phyloP scores from a whole-genome alignment of 2,888 invertebrate species.

The Odontocolon sp. region DNA sequence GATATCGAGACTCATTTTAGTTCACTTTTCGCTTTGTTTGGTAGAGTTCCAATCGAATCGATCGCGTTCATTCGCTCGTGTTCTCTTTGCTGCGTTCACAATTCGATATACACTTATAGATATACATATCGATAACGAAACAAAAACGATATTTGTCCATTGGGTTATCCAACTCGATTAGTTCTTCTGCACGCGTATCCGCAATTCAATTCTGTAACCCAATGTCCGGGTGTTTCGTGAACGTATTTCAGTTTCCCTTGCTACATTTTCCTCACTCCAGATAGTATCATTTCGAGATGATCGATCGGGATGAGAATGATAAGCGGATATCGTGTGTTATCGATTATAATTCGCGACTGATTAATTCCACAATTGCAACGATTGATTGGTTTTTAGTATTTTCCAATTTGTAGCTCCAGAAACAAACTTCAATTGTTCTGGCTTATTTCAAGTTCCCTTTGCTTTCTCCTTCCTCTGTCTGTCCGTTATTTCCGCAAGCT shows the following conservation, averaged over 20 bases:
- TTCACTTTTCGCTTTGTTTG: too few relatives aligned
- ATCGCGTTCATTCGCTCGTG: too few relatives aligned
- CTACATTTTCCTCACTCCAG: conserved; percentile 8
- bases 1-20: too few relatives aligned
- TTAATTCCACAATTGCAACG: neutral
- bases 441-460: neutral
- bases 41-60: too few relatives aligned
- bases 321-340: neutral
- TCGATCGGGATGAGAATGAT: neutral
- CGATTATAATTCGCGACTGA: conserved; percentile 8
- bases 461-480: too few relatives aligned
- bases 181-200: conserved; percentile 29
- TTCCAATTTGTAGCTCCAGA: neutral
- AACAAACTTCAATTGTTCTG: neutral
- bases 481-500: too few relatives aligned
- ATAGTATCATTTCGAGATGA: neutral
- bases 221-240: conserved; percentile 39
- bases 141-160: conserved; percentile 39
- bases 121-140: conserved; percentile 29
- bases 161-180: conserved; percentile 45
- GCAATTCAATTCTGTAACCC: conserved; percentile 17
- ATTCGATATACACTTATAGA: neutral
- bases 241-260: conserved; percentile 28
- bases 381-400: neutral
- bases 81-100: too few relatives aligned